phyloP scores from a whole-genome alignment of 2,113 vertebrate genomes.

The Herpetotheres cachinnans region DNA sequence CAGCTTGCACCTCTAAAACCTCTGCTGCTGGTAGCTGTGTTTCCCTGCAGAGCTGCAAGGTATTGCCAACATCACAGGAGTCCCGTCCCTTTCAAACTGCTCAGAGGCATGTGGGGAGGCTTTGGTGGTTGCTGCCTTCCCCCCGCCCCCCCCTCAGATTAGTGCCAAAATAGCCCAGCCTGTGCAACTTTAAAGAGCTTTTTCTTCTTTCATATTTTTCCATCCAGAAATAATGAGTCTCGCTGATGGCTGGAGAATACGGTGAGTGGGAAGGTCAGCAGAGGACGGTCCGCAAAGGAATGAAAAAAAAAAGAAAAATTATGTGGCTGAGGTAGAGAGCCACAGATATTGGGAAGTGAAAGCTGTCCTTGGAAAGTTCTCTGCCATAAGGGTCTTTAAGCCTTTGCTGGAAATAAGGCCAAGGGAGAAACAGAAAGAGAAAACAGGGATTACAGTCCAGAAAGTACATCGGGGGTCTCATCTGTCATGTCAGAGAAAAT shows the following conservation, averaged over 20 bases:
- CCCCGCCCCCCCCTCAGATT: background rate
- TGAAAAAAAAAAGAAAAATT: rapidly evolving
- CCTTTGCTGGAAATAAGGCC: background rate
- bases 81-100: background rate
- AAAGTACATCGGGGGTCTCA: background rate
- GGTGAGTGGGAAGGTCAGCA: background rate
- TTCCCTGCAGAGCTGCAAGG: background rate
- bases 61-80: background rate
- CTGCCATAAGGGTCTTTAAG: background rate
- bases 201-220: background rate
- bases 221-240: background rate
- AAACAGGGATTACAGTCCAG: background rate
- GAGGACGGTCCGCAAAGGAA: background rate
- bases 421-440: background rate
- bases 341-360: background rate
- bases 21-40: background rate
- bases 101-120: background rate
- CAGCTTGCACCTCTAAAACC: background rate
- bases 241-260: background rate
- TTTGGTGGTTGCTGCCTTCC: background rate
- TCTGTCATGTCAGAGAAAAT: background rate
- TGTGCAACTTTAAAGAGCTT: background rate
- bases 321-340: background rate
- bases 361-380: background rate
- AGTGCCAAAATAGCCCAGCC: background rate